Percentiles rank a stretch among this genome's conserved stretches.
These are phyloP conservation scores for Carassius carassius DNA, from an alignment of 2,113 vertebrate species.

Conservation along the genomic window DNA sequence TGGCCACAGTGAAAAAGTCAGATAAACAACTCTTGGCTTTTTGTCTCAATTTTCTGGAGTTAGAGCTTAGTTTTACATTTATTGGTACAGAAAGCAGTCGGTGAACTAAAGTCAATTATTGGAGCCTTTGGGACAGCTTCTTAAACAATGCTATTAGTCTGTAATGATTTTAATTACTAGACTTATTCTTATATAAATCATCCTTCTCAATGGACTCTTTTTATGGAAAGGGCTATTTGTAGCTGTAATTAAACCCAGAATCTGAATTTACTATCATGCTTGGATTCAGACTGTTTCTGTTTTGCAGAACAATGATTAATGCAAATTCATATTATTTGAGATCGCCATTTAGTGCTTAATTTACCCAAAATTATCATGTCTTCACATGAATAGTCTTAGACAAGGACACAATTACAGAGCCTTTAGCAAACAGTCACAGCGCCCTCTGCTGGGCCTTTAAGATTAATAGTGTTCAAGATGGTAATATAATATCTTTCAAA, in stretches of 20 bases:
- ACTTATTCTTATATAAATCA: slow-evolving; percentile 82
- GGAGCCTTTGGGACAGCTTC: slow-evolving; percentile 64
- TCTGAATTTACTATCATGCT: slow-evolving; percentile 90
- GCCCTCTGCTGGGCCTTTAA: slow-evolving; percentile 78
- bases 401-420: slow-evolving; percentile 81
- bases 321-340: slow-evolving; percentile 99
- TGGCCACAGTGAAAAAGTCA: slow-evolving; percentile 36
- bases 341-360: slow-evolving; percentile 99
- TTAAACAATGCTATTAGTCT: slow-evolving; percentile 75
- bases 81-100: slow-evolving; percentile 54
- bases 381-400: slow-evolving; percentile 84
- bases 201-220: slow-evolving; percentile 80
- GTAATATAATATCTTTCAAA: background rate
- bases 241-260: slow-evolving; percentile 94
- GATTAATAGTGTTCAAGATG: slow-evolving; percentile 49
- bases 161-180: slow-evolving; percentile 78
- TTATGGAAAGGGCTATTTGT: slow-evolving; percentile 91
- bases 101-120: slow-evolving; percentile 68
- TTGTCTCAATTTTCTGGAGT: slow-evolving; percentile 44
- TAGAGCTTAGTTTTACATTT: slow-evolving; percentile 53
- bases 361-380: slow-evolving; percentile 97
- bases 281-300: slow-evolving; percentile 90
- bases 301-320: slow-evolving; percentile 98
- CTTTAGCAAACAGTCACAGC: slow-evolving; percentile 80
- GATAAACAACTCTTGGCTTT: slow-evolving; percentile 45